Conservation (phyloP, 2,888 invertebrate species). For the Ypsolopha scabrella region DNA sequence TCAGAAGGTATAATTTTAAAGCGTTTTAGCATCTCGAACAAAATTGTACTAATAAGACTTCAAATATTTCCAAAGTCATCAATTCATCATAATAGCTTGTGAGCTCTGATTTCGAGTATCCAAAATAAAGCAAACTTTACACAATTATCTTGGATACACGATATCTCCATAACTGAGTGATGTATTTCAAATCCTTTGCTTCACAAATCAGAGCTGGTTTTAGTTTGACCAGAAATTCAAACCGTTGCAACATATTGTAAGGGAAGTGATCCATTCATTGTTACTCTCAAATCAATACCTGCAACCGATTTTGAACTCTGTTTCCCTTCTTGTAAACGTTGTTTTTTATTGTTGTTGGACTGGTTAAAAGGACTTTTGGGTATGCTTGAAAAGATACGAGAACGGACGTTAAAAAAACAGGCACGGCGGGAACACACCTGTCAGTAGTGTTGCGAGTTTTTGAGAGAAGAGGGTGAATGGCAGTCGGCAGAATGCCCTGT, state of each 20-base stretch:
- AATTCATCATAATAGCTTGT: slow-evolving; percentile 24
- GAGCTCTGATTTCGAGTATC: slow-evolving; percentile 33
- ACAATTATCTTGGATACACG: slow-evolving; percentile 32
- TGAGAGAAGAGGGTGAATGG: slow-evolving; percentile 61
- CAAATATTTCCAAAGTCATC: too few species aligned
- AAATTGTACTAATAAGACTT: too few species aligned
- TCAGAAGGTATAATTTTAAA: too few species aligned
- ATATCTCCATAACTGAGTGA: slow-evolving; percentile 17
- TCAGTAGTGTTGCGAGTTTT: slow-evolving; percentile 67
- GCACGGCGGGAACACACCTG: slow-evolving; percentile 68
- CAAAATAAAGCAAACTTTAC: slow-evolving; percentile 42
- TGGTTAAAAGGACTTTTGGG: slow-evolving; percentile 23
- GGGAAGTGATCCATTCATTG: slow-evolving; percentile 67
- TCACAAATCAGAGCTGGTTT: slow-evolving; percentile 25
- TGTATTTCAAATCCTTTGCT: slow-evolving; percentile 18
- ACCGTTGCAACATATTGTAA: slow-evolving; percentile 62
- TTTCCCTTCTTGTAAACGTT: background rate
- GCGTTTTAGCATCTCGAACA: too few species aligned
- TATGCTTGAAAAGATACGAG: slow-evolving; percentile 20
- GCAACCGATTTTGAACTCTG: slow-evolving; percentile 23
- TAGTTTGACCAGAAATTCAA: slow-evolving; percentile 29
- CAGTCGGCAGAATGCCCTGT: slow-evolving; percentile 41
- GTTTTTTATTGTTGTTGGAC: background rate
- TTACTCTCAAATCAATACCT: slow-evolving; percentile 41
- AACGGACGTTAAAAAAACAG: slow-evolving; percentile 70